Evolutionary conservation across 1,140 invertebrate genomes (phyloP), one percentile per base, ranked within the genome.

Genomic region (Myzus persicae): DNA sequence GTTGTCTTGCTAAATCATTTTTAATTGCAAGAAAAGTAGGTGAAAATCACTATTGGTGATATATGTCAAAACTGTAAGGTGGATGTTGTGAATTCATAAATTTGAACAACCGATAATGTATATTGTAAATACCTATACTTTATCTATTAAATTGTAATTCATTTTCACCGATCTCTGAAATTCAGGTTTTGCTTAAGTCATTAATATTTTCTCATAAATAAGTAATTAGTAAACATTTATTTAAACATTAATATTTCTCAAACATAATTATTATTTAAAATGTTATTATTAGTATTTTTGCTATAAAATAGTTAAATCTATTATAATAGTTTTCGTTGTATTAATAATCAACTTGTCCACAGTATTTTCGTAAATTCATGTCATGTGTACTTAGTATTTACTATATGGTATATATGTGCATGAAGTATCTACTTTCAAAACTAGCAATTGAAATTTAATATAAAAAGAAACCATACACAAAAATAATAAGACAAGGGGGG

Each of bases 391-490:
- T 59, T 8, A 44, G 42, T 44, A 44, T 44, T 44, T 44, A 44
- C 8, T 9, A n/a, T n/a, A n/a, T 9, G 8, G 24, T 54, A 26
- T 14, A 0, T 54, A 26, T 54, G 9, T 44, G 18, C 5, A n/a
- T n/a, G 14, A 76, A 88, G 81, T 40, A 82, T 40, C 81, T 82
- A 82, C 81, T 82, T 82, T 82, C 81, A 8, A 40, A 82, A 82
- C 81, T 82, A n/a, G 31, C 31, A 18, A 40, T 82, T 82, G 81
- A 82, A 82, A 82, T 40, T 40, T 82, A 38, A 82, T 82, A 82
- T 40, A 40, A 36, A 82, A 40, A 40, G 81, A 82, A 82, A 82
- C 81, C 81, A 40, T 82, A 82, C 20, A 38, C 7, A 76, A n/a
- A 18, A n/a, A 76, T n/a, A 76, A 76, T n/a, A 76, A n/a, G 14